These are phyloP conservation scores for Amiota mariae DNA, from an alignment of 2,888 invertebrate genomes.

Conservation along the genomic window DNA sequence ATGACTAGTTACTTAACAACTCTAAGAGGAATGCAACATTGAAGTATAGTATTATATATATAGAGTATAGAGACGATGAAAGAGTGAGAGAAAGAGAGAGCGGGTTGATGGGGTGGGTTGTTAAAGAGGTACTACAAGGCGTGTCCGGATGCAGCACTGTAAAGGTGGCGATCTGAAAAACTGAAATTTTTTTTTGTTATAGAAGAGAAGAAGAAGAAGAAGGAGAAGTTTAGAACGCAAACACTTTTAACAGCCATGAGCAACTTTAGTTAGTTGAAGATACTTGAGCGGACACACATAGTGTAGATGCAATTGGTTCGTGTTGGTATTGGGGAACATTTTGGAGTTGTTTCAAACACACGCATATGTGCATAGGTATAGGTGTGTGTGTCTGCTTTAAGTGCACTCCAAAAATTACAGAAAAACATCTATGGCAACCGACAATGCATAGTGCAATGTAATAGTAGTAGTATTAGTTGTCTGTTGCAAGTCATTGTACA, in stretches of 20 bases:
- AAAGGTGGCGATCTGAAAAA: neutral
- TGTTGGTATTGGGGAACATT: no score
- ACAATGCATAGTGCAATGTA: no score
- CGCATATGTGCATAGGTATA: neutral
- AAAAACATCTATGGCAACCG: no score
- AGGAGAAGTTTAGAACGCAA: neutral
- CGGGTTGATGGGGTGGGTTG: neutral
- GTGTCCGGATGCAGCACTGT: conserved; percentile 5
- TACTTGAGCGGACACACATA: neutral
- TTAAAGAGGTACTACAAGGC: neutral
- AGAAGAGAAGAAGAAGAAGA: neutral
- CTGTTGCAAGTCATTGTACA: no score
- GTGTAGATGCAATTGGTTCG: neutral
- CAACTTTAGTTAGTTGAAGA: neutral
- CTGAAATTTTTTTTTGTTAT: neutral
- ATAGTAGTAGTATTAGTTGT: no score
- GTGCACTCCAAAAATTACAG: conserved; percentile 14
- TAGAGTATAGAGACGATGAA: no score
- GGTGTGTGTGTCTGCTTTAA: neutral
- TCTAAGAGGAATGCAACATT: neutral
- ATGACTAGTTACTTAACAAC: conserved; percentile 24
- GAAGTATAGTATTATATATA: neutral
- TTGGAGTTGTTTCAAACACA: neutral
- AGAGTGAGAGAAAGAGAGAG: neutral
- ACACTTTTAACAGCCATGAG: neutral